Conservation (phyloP, 2,888 invertebrate genomes). For the Parasteatoda lunata region DNA sequence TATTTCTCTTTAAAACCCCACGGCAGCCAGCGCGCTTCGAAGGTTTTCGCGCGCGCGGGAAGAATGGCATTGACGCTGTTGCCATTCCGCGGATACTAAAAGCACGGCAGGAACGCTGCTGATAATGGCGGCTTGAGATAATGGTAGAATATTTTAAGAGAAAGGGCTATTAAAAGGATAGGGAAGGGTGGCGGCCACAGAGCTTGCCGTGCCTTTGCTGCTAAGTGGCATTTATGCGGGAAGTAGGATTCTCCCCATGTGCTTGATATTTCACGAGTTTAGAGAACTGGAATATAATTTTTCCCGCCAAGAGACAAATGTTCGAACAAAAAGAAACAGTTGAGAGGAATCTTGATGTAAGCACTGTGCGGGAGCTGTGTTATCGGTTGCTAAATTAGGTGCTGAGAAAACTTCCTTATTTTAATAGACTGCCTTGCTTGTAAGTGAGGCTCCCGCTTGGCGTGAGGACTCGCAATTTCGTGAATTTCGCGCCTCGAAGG, state of each 20-base stretch:
- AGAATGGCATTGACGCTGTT: slow-evolving; percentile 56
- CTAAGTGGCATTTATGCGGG: slow-evolving; percentile 61
- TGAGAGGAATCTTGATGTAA: slow-evolving; percentile 28
- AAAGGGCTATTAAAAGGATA: slow-evolving; percentile 57
- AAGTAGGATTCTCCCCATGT: slow-evolving; percentile 27
- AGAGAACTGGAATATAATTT: slow-evolving; percentile 58
- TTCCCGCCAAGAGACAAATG: slow-evolving; percentile 49
- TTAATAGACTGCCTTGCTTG: slow-evolving; percentile 25
- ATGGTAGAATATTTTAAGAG: slow-evolving; percentile 60
- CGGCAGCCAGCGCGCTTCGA: background rate
- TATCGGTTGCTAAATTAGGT: slow-evolving; percentile 50
- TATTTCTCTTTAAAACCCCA: slow-evolving; percentile 48
- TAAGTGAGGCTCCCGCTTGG: slow-evolving; percentile 1
- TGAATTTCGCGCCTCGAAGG: slow-evolving; percentile 9
- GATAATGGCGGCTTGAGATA: slow-evolving; percentile 62
- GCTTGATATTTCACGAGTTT: slow-evolving; percentile 51
- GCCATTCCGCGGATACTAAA: slow-evolving; percentile 59
- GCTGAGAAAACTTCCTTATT: slow-evolving; percentile 38
- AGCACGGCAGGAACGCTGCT: slow-evolving; percentile 52
- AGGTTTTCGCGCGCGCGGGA: slow-evolving; percentile 11
- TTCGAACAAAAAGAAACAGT: slow-evolving; percentile 39
- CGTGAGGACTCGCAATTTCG: slow-evolving; percentile 22
- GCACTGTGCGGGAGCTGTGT: slow-evolving; percentile 26
- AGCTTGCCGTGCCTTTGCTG: slow-evolving; percentile 35
- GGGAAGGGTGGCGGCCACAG: background rate